Evolutionary conservation across 2,888 invertebrate species (phyloP), one percentile per base, ranked within the genome.

Genomic region (Ophioninae sp.): DNA sequence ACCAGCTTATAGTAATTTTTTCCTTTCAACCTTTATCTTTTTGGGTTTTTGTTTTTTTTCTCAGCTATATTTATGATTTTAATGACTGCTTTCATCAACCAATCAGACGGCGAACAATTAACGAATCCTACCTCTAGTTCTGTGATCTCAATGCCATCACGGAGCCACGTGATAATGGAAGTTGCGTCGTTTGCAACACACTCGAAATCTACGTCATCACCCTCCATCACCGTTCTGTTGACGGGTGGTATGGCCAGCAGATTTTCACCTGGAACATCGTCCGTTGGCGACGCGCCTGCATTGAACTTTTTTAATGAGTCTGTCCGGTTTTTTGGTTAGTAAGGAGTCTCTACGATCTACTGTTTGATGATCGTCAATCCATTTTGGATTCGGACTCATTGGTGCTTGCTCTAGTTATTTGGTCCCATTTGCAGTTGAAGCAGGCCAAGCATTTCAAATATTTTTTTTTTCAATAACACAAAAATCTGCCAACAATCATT

Each of bases 221-320:
- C 97, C 93, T 98, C 98, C 93, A 96, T 94, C 74, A 96, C 96
- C 3, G 98, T 98, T 92, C 95, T 95, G 93, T 99, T 98, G 88
- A 96, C 95, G 6, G 98, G 98, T 63, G 98, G 97, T 81, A 96
- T 96, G 88, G 96, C 96, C 90, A 99, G 96, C 74, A 98, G 94
- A 85, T 97, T 97, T 86, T 97, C 97, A 90, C 98, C 98, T 98
- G 94, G 86, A 93, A 93, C 90, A 92, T 87, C 89, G 88, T 91
- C 87, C 87, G 91, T 86, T 90, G 91, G 91, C 90, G 90, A 91
- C 90, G 90, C 88, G 91, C 92, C 92, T 93, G 89, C 89, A 89
- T 92, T 92, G 89, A 93, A 93, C 91, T 91, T 91, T 92, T 93
- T 92, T n/a, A 91, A 92, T 90, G 87, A 91, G 91, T 92, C 92